These are phyloP conservation scores for Idaea straminata DNA, from an alignment of 2,888 invertebrate genomes.

Conservation along the genomic window DNA sequence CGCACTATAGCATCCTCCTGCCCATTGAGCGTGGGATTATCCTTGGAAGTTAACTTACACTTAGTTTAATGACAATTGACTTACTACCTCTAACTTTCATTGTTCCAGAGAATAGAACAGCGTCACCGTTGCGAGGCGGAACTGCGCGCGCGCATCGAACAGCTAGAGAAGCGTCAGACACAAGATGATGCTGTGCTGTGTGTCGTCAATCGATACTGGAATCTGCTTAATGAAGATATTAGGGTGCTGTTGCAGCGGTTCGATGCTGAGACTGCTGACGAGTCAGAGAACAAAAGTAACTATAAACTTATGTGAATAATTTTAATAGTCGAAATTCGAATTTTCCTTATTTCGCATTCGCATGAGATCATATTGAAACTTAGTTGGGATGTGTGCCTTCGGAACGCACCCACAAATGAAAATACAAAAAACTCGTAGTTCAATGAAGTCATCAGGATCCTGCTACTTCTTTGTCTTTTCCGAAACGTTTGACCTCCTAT, in stretches of 20 bases:
- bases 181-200: conserved; percentile 99
- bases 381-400: too few species aligned
- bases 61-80: background rate
- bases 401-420: too few species aligned
- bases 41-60: too few species aligned
- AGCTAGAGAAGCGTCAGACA: conserved; percentile 95
- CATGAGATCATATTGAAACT: too few species aligned
- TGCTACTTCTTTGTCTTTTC: too few species aligned
- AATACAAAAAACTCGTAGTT: too few species aligned
- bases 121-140: conserved; percentile 93
- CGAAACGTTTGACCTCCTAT: too few species aligned
- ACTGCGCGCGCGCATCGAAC: conserved; percentile 93
- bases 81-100: background rate
- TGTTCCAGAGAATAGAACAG: conserved; percentile 90
- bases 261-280: conserved; percentile 98
- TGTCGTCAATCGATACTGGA: conserved; percentile 98
- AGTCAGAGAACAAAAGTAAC: conserved; percentile 95
- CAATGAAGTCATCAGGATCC: too few species aligned
- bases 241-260: conserved; percentile 95
- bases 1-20: too few species aligned
- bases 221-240: conserved; percentile 97
- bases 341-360: too few species aligned
- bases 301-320: background rate
- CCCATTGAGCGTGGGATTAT: too few species aligned
- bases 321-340: background rate